A percentile compares a stretch with the other conserved stretches of the same genome.
These are phyloP conservation scores for Grus americana DNA, from an alignment of 2,113 vertebrate genomes.

Conservation along the genomic window DNA sequence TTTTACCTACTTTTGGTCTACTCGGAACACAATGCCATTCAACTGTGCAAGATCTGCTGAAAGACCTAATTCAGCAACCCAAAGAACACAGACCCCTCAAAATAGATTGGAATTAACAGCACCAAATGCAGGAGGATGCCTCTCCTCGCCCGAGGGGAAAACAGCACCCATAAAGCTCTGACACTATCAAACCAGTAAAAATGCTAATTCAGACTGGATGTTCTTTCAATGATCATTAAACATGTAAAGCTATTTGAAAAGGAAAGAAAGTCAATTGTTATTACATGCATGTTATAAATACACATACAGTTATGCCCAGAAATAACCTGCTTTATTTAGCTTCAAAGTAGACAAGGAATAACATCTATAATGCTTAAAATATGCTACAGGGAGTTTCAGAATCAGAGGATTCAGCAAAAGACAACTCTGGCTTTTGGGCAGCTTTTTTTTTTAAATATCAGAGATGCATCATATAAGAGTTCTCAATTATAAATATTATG, in stretches of 20 bases:
- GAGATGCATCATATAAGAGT: not conserved
- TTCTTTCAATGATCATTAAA: not conserved
- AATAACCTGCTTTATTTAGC: not conserved
- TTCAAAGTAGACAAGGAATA: not conserved
- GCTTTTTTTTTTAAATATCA: not conserved
- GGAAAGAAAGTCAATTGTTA: not conserved
- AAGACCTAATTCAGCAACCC: not conserved
- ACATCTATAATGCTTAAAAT: accelerated
- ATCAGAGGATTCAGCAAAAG: not conserved
- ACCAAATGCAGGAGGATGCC: not conserved
- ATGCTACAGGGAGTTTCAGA: not conserved
- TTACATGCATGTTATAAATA: not conserved
- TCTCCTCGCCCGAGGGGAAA: not conserved
- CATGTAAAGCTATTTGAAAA: not conserved
- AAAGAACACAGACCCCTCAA: not conserved
- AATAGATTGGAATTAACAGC: not conserved
- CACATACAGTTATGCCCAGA: not conserved
- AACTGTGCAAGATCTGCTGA: not conserved
- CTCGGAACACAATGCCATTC: not conserved
- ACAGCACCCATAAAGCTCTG: not conserved
- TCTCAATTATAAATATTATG: not conserved
- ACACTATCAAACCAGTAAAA: not conserved
- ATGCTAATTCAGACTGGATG: not conserved
- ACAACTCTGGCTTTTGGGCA: not conserved
- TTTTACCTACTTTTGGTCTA: not conserved